Percentiles rank a stretch among this genome's conserved stretches.
phyloP scores from a whole-genome alignment of 2,797 vertebrate genomes.

The Phrynocephalus forsythii region DNA sequence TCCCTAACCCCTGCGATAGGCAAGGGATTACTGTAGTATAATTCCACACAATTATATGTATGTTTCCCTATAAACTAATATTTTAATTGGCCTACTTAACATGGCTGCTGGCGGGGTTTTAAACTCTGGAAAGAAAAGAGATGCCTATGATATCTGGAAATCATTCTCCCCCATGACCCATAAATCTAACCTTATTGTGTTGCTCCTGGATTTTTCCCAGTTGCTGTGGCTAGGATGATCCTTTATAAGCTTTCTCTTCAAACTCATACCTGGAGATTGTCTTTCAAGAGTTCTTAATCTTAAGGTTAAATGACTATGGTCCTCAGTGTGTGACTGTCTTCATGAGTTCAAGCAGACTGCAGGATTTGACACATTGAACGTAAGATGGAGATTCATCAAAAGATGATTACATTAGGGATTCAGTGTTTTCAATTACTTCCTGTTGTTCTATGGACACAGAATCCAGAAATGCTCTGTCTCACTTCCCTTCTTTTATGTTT shows the following conservation, averaged over 20 bases:
- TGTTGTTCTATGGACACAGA: not conserved
- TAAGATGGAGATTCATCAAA: not conserved
- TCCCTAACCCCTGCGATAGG: too few species aligned
- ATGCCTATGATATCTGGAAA: not conserved
- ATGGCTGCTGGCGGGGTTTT: not conserved
- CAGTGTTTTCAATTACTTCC: not conserved
- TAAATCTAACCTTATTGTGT: not conserved
- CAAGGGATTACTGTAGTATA: not conserved
- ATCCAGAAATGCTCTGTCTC: not conserved
- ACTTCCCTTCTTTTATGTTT: not conserved
- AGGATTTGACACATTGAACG: not conserved
- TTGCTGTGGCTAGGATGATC: not conserved
- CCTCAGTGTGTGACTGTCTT: too few species aligned
- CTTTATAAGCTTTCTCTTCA: not conserved
- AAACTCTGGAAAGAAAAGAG: not conserved
- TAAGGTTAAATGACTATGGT: not conserved
- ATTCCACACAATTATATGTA: not conserved
- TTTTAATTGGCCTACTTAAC: not conserved
- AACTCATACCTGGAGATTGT: not conserved
- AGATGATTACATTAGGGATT: not conserved
- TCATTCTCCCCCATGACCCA: not conserved
- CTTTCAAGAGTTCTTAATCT: not conserved
- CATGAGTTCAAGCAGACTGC: not conserved
- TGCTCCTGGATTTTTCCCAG: not conserved
- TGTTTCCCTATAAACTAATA: not conserved